Evolutionary conservation across 2,888 invertebrate genomes (phyloP).

Genomic region (Ophioninae sp.): DNA sequence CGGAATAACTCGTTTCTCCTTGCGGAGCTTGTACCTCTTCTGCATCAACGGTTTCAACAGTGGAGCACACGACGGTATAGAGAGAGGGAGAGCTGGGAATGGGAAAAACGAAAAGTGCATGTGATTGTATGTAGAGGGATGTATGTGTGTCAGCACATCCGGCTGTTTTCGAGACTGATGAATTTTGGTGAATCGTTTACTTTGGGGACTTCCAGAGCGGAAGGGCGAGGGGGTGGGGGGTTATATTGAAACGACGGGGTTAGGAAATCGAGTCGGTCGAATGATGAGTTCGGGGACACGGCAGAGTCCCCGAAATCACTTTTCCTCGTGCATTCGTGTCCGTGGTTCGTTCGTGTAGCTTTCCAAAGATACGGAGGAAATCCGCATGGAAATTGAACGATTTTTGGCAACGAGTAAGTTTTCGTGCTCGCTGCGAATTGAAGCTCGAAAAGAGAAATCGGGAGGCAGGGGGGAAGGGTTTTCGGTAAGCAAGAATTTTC

Average conservation of each 20-base stretch:
- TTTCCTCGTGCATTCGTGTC: neutral
- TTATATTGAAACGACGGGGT: neutral
- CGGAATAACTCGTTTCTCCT: conserved; percentile 64
- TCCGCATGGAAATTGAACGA: conserved; percentile 27
- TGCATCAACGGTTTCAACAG: conserved; percentile 61
- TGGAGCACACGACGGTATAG: conserved; percentile 49
- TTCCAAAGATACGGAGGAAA: neutral
- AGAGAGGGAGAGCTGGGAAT: conserved; percentile 21
- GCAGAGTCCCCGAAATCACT: neutral
- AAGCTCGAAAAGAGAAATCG: neutral
- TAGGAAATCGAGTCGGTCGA: neutral
- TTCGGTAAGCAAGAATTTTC: neutral
- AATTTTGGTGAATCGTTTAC: neutral
- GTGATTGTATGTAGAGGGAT: neutral
- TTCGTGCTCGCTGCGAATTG: neutral
- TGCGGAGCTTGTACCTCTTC: conserved; percentile 63
- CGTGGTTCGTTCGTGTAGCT: neutral
- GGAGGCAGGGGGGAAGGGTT: no score
- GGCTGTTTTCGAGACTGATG: neutral
- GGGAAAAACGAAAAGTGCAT: conserved; percentile 45
- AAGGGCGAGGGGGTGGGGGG: no score
- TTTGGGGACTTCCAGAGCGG: neutral
- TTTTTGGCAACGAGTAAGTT: conserved; percentile 17
- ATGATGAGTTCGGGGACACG: neutral
- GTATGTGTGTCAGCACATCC: neutral